phyloP scores from a whole-genome alignment of 2,113 vertebrate genomes.

The mouse (Mus musculus) region DNA sequence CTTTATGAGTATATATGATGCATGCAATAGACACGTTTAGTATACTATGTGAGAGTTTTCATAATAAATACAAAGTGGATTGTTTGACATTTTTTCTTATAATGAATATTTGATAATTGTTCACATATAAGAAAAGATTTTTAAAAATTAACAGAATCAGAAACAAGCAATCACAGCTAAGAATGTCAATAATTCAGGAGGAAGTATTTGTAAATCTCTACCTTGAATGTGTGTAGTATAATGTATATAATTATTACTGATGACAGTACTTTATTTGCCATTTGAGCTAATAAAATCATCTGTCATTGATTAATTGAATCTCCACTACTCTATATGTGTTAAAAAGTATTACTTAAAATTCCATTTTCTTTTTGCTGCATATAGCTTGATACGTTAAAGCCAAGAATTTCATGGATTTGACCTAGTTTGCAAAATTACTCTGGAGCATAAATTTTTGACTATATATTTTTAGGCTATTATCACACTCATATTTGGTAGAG shows the following conservation, averaged over 20 bases:
- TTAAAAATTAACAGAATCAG: neutral
- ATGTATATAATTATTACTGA: neutral
- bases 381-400: conserved; percentile 54
- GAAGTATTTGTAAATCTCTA: neutral
- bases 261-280: conserved; percentile 21
- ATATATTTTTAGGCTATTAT: conserved; percentile 45
- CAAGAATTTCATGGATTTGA: conserved; percentile 66
- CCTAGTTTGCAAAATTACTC: conserved; percentile 72
- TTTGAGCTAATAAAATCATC: conserved; percentile 69
- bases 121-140: neutral
- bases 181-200: neutral
- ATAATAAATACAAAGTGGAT: neutral
- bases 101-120: neutral
- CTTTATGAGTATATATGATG: neutral
- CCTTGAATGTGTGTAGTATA: neutral
- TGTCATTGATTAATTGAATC: conserved; percentile 59
- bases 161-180: neutral
- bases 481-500: conserved; percentile 47
- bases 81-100: neutral
- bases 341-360: conserved; percentile 25
- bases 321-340: conserved; percentile 35
- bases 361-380: conserved; percentile 56
- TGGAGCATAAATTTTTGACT: conserved; percentile 30
- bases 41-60: neutral
- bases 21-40: neutral